phyloP scores from a whole-genome alignment of 2,113 vertebrate species.

The Platanista minor region DNA sequence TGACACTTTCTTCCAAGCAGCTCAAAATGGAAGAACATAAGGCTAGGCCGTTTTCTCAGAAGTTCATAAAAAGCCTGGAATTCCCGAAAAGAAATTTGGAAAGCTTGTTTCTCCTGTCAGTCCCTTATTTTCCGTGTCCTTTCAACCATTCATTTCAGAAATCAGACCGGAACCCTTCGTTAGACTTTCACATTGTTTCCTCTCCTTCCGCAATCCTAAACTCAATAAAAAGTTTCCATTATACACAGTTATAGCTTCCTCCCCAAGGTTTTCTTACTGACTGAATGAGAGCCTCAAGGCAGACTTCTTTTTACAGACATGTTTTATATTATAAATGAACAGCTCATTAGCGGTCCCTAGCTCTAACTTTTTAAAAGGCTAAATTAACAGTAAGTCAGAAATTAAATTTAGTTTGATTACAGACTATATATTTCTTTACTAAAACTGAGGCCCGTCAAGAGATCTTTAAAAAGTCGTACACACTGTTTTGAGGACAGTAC shows the following conservation, averaged over 20 bases:
- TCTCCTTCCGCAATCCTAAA: neutral
- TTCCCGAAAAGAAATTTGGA: constrained; percentile 20
- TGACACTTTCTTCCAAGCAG: constrained; percentile 34
- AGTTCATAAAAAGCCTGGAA: constrained; percentile 25
- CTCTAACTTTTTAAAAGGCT: constrained; percentile 45
- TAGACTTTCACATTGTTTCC: neutral
- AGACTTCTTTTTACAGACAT: neutral
- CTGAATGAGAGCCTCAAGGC: neutral
- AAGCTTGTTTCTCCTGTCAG: neutral
- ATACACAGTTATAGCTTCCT: neutral
- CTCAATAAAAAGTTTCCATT: neutral
- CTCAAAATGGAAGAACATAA: constrained; percentile 36
- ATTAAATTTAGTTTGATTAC: constrained; percentile 22
- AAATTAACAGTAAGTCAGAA: constrained; percentile 22
- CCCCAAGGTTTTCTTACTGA: neutral
- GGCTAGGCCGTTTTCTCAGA: constrained; percentile 32
- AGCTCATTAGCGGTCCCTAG: neutral
- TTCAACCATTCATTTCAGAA: constrained; percentile 16
- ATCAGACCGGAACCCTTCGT: neutral
- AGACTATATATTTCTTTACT: constrained; percentile 32
- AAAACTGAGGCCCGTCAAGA: neutral
- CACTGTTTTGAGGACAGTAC: neutral
- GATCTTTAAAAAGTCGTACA: neutral
- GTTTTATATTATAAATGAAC: neutral
- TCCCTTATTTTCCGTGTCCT: neutral